These are phyloP conservation scores for Muraenolepis orangiensis DNA, from an alignment of 2,797 vertebrate species.

Conservation along the genomic window DNA sequence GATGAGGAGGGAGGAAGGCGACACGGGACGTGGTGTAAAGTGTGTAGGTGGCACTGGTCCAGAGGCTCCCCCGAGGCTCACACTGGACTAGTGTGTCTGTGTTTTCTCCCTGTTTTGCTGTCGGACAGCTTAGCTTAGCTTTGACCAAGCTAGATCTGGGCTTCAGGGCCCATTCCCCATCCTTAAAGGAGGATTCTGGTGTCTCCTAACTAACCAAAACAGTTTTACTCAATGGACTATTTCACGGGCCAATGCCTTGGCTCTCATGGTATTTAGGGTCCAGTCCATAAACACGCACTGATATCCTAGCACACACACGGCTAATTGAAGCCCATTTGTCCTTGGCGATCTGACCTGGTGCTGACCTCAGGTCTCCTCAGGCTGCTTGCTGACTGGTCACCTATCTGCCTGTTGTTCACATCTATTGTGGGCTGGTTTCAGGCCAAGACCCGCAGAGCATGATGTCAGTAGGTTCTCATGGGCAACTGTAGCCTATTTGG, in stretches of 20 bases:
- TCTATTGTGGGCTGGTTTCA: not conserved
- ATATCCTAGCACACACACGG: not conserved
- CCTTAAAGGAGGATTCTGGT: slow-evolving; percentile 37
- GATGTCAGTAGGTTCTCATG: not conserved
- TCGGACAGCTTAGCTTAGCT: slow-evolving; percentile 35
- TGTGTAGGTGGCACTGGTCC: slow-evolving; percentile 46
- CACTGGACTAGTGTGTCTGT: slow-evolving; percentile 23
- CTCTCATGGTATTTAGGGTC: not conserved
- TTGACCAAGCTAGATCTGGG: slow-evolving; percentile 23
- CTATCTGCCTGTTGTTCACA: not conserved
- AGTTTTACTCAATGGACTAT: not conserved
- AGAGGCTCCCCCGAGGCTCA: slow-evolving; percentile 26
- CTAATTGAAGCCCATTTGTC: not conserved
- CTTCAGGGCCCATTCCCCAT: slow-evolving; percentile 28
- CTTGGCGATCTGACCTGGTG: not conserved
- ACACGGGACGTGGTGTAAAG: slow-evolving; percentile 34
- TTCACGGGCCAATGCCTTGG: not conserved
- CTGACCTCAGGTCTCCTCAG: not conserved
- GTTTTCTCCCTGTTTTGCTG: slow-evolving; percentile 19
- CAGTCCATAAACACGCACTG: not conserved
- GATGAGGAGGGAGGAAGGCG: slow-evolving; percentile 45
- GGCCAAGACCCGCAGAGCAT: too few relatives aligned
- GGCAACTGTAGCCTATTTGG: not conserved
- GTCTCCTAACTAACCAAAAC: not conserved
- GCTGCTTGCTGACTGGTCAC: not conserved